These are phyloP conservation scores for Lamproptera curius DNA, from an alignment of 2,888 invertebrate genomes.

Conservation along the genomic window DNA sequence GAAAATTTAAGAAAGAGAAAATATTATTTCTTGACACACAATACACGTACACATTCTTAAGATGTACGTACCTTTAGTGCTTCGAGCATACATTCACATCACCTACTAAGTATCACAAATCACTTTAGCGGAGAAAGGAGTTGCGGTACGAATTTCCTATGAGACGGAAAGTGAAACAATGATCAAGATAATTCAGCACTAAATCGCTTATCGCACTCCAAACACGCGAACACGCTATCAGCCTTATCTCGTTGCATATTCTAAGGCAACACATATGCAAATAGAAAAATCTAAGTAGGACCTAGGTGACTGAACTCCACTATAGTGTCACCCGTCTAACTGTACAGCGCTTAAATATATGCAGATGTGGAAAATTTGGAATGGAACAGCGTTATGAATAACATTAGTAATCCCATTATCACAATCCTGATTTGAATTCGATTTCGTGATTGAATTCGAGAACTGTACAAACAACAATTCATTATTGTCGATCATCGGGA, in stretches of 20 bases:
- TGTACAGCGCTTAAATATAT: not conserved
- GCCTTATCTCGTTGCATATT: constrained; percentile 4
- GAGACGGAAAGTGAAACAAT: constrained; percentile 11
- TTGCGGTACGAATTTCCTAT: not conserved
- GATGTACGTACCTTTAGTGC: not conserved
- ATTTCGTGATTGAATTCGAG: too few relatives aligned
- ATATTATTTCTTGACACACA: too few relatives aligned
- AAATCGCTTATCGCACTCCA: constrained; percentile 14
- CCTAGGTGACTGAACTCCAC: constrained; percentile 9
- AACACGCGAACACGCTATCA: constrained; percentile 13
- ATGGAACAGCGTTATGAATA: not conserved
- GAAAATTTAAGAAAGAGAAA: too few relatives aligned
- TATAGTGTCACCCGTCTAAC: constrained; percentile 1
- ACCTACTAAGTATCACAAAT: not conserved
- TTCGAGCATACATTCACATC: not conserved
- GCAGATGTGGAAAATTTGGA: not conserved
- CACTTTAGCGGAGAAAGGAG: not conserved
- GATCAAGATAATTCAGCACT: constrained; percentile 12
- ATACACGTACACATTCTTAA: too few relatives aligned
- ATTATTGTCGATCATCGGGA: too few relatives aligned
- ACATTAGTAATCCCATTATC: too few relatives aligned
- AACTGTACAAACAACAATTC: too few relatives aligned
- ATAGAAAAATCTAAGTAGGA: constrained; percentile 1
- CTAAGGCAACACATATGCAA: constrained; percentile 3
- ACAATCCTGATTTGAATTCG: too few relatives aligned